A percentile compares a stretch with the other conserved stretches of the same genome.
phyloP scores from a whole-genome alignment of 2,113 vertebrate species.

The Picathartes gymnocephalus region DNA sequence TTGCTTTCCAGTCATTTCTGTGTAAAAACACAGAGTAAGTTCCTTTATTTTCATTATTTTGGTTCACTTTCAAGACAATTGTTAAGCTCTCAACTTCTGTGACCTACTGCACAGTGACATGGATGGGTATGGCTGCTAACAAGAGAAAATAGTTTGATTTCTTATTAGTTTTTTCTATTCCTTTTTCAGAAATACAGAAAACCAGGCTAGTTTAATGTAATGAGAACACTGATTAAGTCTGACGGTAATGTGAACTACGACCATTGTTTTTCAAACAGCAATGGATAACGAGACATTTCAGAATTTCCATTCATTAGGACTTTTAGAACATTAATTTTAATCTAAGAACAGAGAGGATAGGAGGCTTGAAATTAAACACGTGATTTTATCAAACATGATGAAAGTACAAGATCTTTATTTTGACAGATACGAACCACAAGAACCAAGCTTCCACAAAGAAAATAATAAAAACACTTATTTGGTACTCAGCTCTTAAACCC shows the following conservation, averaged over 20 bases:
- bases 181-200: neutral
- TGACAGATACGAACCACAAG: conserved; percentile 53
- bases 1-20: neutral
- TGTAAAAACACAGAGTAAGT: neutral
- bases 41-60: neutral
- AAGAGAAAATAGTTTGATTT: neutral
- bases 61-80: neutral
- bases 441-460: conserved; percentile 67
- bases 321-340: conserved; percentile 58
- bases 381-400: conserved; percentile 65
- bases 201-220: neutral
- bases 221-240: neutral
- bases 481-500: conserved; percentile 74
- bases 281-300: conserved; percentile 34
- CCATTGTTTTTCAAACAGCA: conserved; percentile 18
- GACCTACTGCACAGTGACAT: neutral
- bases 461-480: conserved; percentile 82
- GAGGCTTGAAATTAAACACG: conserved; percentile 45
- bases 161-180: neutral
- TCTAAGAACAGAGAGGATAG: conserved; percentile 31
- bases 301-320: conserved; percentile 46
- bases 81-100: neutral
- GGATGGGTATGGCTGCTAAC: neutral
- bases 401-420: conserved; percentile 67
- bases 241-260: neutral